These are phyloP conservation scores for Naso thynnoides DNA, from an alignment of 2,797 vertebrate genomes.

Conservation along the genomic window DNA sequence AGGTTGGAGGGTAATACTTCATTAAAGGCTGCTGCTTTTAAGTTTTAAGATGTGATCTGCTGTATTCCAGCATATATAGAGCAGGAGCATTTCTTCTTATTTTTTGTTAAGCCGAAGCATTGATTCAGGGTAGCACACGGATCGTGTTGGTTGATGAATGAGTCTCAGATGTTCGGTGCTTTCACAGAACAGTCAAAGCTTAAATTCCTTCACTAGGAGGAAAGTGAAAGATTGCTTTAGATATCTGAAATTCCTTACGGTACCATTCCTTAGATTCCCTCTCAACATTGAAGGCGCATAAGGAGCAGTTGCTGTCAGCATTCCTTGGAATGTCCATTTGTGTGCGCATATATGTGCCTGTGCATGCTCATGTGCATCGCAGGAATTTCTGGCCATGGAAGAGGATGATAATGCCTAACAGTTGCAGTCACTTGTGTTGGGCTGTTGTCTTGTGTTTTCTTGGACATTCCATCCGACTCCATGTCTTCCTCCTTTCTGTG, in stretches of 20 bases:
- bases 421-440: conserved; percentile 74
- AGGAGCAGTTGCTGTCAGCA: conserved; percentile 77
- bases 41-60: conserved; percentile 58
- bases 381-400: conserved; percentile 63
- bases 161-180: conserved; percentile 67
- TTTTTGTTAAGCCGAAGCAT: conserved; percentile 28
- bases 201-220: conserved; percentile 69
- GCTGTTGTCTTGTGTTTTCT: conserved; percentile 67
- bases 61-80: conserved; percentile 42
- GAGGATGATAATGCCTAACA: conserved; percentile 72
- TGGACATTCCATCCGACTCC: conserved; percentile 53
- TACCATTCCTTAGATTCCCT: conserved; percentile 78
- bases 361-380: conserved; percentile 45
- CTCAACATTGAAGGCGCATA: conserved; percentile 66
- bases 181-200: conserved; percentile 60
- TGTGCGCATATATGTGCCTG: conserved; percentile 43
- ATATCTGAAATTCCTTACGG: conserved; percentile 76
- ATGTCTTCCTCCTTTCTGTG: conserved; percentile 57
- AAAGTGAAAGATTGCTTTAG: conserved; percentile 79
- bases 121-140: conserved; percentile 34
- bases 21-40: conserved; percentile 62
- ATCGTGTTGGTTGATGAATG: conserved; percentile 63
- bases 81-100: conserved; percentile 48
- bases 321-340: conserved; percentile 60
- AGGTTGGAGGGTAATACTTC: conserved; percentile 64